These are phyloP conservation scores for Strigamia crassipes DNA, from an alignment of 2,888 invertebrate genomes.

Conservation along the genomic window DNA sequence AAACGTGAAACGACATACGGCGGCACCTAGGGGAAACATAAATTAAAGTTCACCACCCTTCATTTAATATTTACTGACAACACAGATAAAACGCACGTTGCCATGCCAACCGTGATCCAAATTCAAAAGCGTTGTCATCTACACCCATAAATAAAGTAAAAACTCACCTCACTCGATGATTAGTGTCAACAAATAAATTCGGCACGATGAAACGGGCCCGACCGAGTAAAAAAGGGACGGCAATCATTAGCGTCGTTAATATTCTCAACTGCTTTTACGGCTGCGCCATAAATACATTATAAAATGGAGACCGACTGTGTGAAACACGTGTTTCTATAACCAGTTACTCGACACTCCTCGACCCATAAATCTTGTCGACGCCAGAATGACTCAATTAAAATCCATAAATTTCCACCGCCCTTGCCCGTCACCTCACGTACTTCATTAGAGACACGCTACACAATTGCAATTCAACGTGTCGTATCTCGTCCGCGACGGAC, in stretches of 20 bases:
- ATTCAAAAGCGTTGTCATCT: neutral
- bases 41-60: conserved; percentile 4
- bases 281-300: conserved; percentile 4
- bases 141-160: neutral
- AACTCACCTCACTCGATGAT: neutral
- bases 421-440: conserved; percentile 10
- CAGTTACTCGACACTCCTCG: conserved; percentile 3
- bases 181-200: conserved; percentile 1
- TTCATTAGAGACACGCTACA: neutral
- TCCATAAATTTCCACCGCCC: neutral
- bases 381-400: conserved; percentile 10
- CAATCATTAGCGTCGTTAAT: conserved; percentile 10
- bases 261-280: conserved; percentile 4
- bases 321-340: conserved; percentile 10
- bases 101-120: neutral
- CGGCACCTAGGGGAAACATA: conserved; percentile 3
- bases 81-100: neutral
- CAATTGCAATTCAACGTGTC: neutral
- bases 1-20: neutral
- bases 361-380: conserved; percentile 4
- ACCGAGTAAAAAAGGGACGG: neutral
- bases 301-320: conserved; percentile 2
- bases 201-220: neutral
- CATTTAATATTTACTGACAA: conserved; percentile 10
- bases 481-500: neutral